These are phyloP conservation scores for Ctenosaura bakeri DNA, from an alignment of 2,797 vertebrate genomes.

Conservation along the genomic window DNA sequence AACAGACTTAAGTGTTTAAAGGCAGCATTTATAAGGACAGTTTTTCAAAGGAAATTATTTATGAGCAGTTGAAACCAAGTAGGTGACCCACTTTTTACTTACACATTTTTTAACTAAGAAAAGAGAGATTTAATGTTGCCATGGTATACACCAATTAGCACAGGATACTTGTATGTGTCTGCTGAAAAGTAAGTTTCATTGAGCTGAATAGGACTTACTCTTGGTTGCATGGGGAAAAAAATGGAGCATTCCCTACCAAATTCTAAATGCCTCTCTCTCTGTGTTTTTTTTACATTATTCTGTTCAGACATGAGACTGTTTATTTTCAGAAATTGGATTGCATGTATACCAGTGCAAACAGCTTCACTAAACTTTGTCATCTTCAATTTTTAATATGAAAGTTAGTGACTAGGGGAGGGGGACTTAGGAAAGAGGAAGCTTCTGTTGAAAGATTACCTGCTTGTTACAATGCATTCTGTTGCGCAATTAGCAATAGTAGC, in stretches of 20 bases:
- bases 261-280: not conserved
- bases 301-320: not conserved
- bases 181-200: not conserved
- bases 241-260: not conserved
- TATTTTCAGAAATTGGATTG: not conserved
- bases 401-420: not conserved
- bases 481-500: too few species aligned
- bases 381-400: not conserved
- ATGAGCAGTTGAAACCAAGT: slow-evolving; percentile 35
- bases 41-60: slow-evolving; percentile 43
- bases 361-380: not conserved
- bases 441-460: not conserved
- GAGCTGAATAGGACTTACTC: not conserved
- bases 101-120: slow-evolving; percentile 24
- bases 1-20: slow-evolving; percentile 30
- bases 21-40: slow-evolving; percentile 13
- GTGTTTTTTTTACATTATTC: not conserved
- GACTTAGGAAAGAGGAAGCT: not conserved
- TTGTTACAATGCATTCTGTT: not conserved
- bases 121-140: slow-evolving; percentile 41
- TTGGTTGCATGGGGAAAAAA: not conserved
- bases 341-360: not conserved
- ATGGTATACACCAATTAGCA: rapidly evolving
- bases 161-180: not conserved
- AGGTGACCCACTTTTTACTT: slow-evolving; percentile 11